Evolutionary conservation across 2,888 invertebrate genomes (phyloP).

Genomic region (Heliconius ismenius): DNA sequence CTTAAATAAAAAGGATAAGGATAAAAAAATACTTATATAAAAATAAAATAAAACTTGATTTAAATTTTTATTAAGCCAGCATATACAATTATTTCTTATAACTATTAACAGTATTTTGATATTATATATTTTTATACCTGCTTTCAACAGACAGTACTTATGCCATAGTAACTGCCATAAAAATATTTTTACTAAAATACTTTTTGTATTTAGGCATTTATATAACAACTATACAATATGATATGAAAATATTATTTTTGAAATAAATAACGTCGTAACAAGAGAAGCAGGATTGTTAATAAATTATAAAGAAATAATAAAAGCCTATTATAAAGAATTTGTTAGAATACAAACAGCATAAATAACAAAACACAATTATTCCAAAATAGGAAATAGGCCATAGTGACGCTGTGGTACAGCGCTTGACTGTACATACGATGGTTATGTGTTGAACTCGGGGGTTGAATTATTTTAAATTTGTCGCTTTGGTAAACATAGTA

Average conservation of each 20-base stretch:
- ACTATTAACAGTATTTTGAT: slow-evolving; percentile 21
- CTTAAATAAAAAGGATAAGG: not conserved
- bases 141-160: slow-evolving; percentile 14
- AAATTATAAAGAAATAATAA: slow-evolving; percentile 5
- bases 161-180: not conserved
- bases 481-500: too few species aligned
- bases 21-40: too few species aligned
- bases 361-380: not conserved
- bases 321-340: not conserved
- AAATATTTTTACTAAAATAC: slow-evolving; percentile 17
- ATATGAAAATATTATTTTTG: slow-evolving; percentile 14
- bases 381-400: not conserved
- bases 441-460: not conserved
- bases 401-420: not conserved
- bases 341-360: not conserved
- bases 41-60: slow-evolving; percentile 6
- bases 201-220: not conserved
- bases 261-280: not conserved
- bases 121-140: slow-evolving; percentile 2
- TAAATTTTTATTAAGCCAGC: slow-evolving; percentile 18
- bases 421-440: not conserved
- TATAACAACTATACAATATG: not conserved
- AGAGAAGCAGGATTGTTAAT: not conserved
- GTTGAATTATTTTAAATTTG: too few species aligned
- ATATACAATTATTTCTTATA: slow-evolving; percentile 17